A percentile compares a stretch with the other conserved stretches of the same genome.
These are phyloP conservation scores for Ceratothoa steindachneri DNA, from an alignment of 2,888 invertebrate species.

Conservation along the genomic window DNA sequence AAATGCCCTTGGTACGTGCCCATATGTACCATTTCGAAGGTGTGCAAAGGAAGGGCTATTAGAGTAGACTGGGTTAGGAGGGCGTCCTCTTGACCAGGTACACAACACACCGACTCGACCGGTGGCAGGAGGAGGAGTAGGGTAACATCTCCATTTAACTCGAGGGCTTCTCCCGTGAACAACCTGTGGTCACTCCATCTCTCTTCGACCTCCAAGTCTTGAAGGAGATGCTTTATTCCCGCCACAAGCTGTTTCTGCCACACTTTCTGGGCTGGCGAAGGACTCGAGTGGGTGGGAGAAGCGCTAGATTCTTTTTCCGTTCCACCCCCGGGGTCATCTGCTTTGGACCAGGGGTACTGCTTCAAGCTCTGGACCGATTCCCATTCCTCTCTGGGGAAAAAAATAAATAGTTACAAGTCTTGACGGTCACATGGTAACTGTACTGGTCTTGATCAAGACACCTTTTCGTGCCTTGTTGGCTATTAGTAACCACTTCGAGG, in stretches of 20 bases:
- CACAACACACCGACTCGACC: slow-evolving; percentile 85
- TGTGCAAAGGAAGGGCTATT: slow-evolving; percentile 42
- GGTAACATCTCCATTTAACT: slow-evolving; percentile 83
- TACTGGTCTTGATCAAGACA: no score
- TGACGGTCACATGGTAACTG: no score
- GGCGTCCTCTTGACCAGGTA: slow-evolving; percentile 53
- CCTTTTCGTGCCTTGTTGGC: no score
- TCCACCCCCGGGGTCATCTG: slow-evolving; percentile 26
- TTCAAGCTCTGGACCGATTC: slow-evolving; percentile 67
- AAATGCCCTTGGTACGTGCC: slow-evolving; percentile 89
- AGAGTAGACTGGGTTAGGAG: slow-evolving; percentile 28
- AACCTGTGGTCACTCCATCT: slow-evolving; percentile 71
- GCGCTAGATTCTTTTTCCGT: slow-evolving; percentile 48
- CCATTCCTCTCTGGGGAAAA: slow-evolving; percentile 81
- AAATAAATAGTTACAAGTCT: slow-evolving; percentile 13
- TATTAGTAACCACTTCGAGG: no score
- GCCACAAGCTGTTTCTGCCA: slow-evolving; percentile 37
- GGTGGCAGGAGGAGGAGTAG: slow-evolving; percentile 89
- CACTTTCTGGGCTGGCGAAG: slow-evolving; percentile 40
- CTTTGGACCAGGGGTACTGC: neutral
- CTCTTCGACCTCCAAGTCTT: slow-evolving; percentile 70
- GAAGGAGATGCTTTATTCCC: slow-evolving; percentile 67
- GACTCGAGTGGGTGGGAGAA: slow-evolving; percentile 12
- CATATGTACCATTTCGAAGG: slow-evolving; percentile 87
- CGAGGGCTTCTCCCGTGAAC: slow-evolving; percentile 89